phyloP scores from a whole-genome alignment of 2,888 invertebrate species.

The Pseudoips prasinana region DNA sequence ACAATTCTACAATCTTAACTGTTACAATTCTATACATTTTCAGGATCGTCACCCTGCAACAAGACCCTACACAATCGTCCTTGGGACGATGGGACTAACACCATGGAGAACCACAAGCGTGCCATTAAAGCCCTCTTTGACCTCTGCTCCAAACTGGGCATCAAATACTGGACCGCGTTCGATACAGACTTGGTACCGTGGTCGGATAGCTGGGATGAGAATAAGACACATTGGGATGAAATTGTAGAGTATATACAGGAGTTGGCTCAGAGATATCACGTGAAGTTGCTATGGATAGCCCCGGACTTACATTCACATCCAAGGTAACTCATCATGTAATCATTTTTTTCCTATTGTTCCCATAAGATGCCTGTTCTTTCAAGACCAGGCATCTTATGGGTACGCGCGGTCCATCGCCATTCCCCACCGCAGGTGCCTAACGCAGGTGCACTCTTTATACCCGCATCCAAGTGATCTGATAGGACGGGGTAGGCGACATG shows the following conservation, averaged over 20 bases:
- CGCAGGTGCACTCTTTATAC: too few relatives aligned
- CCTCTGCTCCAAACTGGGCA: constrained; percentile 82
- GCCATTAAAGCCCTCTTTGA: constrained; percentile 83
- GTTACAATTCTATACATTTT: too few relatives aligned
- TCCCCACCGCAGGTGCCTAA: too few relatives aligned
- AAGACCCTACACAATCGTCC: constrained; percentile 45
- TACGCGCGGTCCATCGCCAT: too few relatives aligned
- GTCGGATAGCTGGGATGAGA: constrained; percentile 79
- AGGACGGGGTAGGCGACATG: too few relatives aligned
- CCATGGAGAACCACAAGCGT: constrained; percentile 82
- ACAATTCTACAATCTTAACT: too few relatives aligned
- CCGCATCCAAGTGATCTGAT: too few relatives aligned
- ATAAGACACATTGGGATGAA: constrained; percentile 79
- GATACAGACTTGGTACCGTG: constrained; percentile 83
- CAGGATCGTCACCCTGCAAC: too few relatives aligned
- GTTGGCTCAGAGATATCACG: constrained; percentile 76
- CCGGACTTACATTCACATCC: constrained; percentile 83
- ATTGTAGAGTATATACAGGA: constrained; percentile 80
- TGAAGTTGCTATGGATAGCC: constrained; percentile 84
- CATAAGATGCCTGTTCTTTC: too few relatives aligned
- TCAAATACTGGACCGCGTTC: constrained; percentile 84
- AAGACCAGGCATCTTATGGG: too few relatives aligned
- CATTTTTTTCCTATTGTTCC: too few relatives aligned
- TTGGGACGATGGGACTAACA: constrained; percentile 83
- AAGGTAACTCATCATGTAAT: constrained; percentile 66